These are phyloP conservation scores for Eutrigla gurnardus DNA, from an alignment of 2,797 vertebrate species.

Conservation along the genomic window DNA sequence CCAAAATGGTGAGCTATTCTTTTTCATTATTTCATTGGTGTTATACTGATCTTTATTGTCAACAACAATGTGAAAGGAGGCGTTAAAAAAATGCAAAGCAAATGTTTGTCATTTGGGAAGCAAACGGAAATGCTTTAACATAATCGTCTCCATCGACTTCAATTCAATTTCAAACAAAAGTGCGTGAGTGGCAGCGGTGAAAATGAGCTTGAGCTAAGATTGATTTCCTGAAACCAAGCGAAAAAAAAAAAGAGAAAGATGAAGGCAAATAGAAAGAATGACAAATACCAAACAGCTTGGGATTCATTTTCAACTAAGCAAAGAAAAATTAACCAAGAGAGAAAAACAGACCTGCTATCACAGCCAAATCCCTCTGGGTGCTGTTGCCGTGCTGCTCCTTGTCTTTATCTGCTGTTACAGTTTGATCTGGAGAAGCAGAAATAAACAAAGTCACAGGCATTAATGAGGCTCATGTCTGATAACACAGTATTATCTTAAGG, in stretches of 20 bases:
- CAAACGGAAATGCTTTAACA: conserved; percentile 1
- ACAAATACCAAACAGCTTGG: conserved; percentile 63
- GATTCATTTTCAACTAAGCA: conserved; percentile 65
- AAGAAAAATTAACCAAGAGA: conserved; percentile 42
- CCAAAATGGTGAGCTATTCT: not conserved
- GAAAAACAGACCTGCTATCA: conserved; percentile 92
- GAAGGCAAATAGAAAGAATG: conserved; percentile 43
- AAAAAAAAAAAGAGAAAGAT: conserved; percentile 3
- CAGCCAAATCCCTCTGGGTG: conserved; percentile 89
- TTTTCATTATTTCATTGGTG: not conserved
- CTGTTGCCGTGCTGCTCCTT: conserved; percentile 86
- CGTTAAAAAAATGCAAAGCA: not conserved
- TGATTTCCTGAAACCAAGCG: conserved; percentile 4
- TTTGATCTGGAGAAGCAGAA: conserved; percentile 73
- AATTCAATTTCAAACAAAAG: conserved; percentile 18
- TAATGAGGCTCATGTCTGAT: not conserved
- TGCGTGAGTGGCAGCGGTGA: conserved; percentile 23
- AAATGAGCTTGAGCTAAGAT: conserved; percentile 27
- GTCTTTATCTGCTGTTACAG: conserved; percentile 78
- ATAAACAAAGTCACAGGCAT: conserved; percentile 36
- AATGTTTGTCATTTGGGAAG: not conserved
- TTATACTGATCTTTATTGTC: not conserved
- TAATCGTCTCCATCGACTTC: conserved; percentile 7
- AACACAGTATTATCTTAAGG: too few relatives aligned
- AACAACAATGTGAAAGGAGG: not conserved